Percentiles rank a stretch among this genome's conserved stretches.
These are phyloP conservation scores for Tonatia bakeri DNA, from an alignment of 2,113 vertebrate genomes.

Conservation along the genomic window DNA sequence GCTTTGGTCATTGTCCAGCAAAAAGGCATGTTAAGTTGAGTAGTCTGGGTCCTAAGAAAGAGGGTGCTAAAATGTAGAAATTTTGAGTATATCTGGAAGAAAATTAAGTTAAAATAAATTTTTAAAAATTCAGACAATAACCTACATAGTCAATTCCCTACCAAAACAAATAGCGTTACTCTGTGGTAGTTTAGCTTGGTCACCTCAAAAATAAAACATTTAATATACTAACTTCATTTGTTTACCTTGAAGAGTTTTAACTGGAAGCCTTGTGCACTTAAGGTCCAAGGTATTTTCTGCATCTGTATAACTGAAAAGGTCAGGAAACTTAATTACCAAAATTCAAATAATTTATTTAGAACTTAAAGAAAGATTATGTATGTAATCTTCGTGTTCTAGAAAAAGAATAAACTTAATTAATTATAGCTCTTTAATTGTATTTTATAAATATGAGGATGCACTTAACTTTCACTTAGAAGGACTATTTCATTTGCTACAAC, in stretches of 20 bases:
- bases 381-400: neutral
- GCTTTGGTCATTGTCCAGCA: neutral
- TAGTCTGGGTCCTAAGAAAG: neutral
- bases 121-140: slow-evolving; percentile 22
- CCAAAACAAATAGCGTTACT: neutral
- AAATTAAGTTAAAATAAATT: slow-evolving; percentile 55
- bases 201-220: neutral
- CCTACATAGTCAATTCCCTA: neutral
- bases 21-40: slow-evolving; percentile 23
- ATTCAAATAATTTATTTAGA: slow-evolving; percentile 4
- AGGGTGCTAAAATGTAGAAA: neutral
- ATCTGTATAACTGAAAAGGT: neutral
- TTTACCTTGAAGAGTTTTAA: neutral
- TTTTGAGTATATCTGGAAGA: neutral
- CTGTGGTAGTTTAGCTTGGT: slow-evolving; percentile 3
- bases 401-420: neutral
- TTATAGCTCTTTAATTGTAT: neutral
- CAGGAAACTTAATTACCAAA: neutral
- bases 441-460: neutral
- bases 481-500: neutral
- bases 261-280: neutral
- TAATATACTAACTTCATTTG: neutral
- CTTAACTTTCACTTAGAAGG: neutral
- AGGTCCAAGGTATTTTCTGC: neutral
- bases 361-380: neutral